phyloP scores from a whole-genome alignment of 1,140 invertebrate genomes.

The Rhyzopertha dominica region DNA sequence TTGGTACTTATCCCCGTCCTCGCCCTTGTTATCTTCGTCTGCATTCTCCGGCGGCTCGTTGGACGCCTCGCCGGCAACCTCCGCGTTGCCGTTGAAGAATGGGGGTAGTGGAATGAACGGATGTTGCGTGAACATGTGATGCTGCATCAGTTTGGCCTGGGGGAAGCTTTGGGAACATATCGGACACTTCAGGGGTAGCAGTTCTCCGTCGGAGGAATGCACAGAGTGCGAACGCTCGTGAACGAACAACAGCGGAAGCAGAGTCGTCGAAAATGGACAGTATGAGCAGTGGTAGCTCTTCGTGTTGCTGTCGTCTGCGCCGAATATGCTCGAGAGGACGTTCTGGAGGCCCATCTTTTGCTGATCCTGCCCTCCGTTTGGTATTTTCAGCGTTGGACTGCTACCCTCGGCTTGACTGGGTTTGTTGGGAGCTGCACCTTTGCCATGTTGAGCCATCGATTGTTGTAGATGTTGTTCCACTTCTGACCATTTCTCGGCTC shows the following conservation, averaged over 20 bases:
- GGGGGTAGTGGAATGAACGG: constrained; percentile 53
- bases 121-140: constrained; percentile 55
- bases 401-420: constrained; percentile 38
- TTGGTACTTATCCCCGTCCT: constrained; percentile 21
- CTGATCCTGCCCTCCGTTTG: constrained; percentile 51
- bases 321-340: constrained; percentile 57
- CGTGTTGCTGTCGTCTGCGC: constrained; percentile 48
- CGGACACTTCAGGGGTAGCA: constrained; percentile 51
- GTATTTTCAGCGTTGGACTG: constrained; percentile 57
- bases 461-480: constrained; percentile 50
- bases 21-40: constrained; percentile 30
- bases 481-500: constrained; percentile 66
- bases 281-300: constrained; percentile 84
- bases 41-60: constrained; percentile 29
- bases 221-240: constrained; percentile 79
- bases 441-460: constrained; percentile 29
- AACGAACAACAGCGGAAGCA: constrained; percentile 82
- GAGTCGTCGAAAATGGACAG: constrained; percentile 83
- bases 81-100: constrained; percentile 41
- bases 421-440: constrained; percentile 19
- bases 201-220: constrained; percentile 18
- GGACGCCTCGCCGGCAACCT: constrained; percentile 32
- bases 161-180: constrained; percentile 55
- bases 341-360: constrained; percentile 47
- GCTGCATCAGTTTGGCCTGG: constrained; percentile 54